phyloP scores from a whole-genome alignment of 1,140 invertebrate species.

The Caenorhabditis inopinata region DNA sequence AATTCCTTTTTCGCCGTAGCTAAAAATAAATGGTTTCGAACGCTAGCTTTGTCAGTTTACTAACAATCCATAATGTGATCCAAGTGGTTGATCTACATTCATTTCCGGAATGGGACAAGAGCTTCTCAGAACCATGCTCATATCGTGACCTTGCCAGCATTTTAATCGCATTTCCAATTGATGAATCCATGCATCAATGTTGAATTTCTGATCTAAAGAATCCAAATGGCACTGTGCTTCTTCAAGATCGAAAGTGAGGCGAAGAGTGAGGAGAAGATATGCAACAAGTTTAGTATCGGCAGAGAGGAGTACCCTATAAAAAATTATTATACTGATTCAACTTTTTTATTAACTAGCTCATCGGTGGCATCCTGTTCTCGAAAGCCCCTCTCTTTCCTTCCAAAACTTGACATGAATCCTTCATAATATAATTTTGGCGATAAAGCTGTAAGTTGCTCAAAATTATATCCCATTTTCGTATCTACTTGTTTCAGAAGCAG shows the following conservation, averaged over 20 bases:
- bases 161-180: slow-evolving; percentile 5
- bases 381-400: neutral
- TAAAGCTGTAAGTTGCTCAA: neutral
- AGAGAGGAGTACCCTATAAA: neutral
- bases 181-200: slow-evolving; percentile 8
- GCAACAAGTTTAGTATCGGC: neutral
- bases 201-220: neutral
- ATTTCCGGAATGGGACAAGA: neutral
- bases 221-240: neutral
- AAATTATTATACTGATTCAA: too few relatives aligned
- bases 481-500: neutral
- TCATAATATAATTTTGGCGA: neutral
- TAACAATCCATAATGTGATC: neutral
- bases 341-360: neutral
- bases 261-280: neutral
- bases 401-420: neutral
- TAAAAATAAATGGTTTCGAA: neutral
- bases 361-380: neutral
- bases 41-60: neutral
- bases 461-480: neutral
- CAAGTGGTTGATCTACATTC: neutral
- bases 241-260: neutral
- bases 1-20: neutral
- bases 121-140: neutral
- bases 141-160: slow-evolving; percentile 3